Percentiles rank a stretch among this genome's conserved stretches.
phyloP scores from a whole-genome alignment of 2,888 invertebrate genomes.

The Agrochola macilenta region DNA sequence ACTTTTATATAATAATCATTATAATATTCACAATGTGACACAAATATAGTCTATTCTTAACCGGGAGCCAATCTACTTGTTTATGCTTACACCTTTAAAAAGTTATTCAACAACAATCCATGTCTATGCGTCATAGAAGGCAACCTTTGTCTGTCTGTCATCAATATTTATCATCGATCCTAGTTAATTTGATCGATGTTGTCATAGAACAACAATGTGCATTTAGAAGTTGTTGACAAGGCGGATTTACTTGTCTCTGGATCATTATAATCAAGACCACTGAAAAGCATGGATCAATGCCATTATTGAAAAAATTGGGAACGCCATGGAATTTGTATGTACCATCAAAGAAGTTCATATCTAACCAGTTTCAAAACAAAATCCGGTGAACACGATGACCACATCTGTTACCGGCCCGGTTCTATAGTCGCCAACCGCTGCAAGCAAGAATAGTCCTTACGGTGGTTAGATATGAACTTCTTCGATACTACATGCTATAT shows the following conservation, averaged over 20 bases:
- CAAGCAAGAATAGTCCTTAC: no score
- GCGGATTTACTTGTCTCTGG: not conserved
- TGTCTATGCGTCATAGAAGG: constrained; percentile 28
- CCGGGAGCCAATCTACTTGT: not conserved
- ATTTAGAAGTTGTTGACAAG: not conserved
- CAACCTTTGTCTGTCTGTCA: constrained; percentile 18
- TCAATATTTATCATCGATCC: constrained; percentile 38
- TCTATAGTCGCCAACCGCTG: no score
- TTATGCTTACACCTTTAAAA: not conserved
- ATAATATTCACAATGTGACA: not conserved
- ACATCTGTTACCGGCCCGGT: no score
- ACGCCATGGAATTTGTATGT: no score
- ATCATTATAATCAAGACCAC: not conserved
- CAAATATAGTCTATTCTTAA: not conserved
- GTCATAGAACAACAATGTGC: constrained; percentile 6
- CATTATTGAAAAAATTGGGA: not conserved
- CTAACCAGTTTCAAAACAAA: no score
- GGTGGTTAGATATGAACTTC: no score
- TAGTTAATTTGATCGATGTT: not conserved
- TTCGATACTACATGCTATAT: no score
- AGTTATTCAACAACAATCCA: constrained; percentile 9
- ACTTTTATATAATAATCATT: not conserved
- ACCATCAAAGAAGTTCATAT: no score
- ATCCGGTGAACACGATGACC: no score
- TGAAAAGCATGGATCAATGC: not conserved